phyloP scores from a whole-genome alignment of 1,140 invertebrate species.

The Triops longicaudatus region DNA sequence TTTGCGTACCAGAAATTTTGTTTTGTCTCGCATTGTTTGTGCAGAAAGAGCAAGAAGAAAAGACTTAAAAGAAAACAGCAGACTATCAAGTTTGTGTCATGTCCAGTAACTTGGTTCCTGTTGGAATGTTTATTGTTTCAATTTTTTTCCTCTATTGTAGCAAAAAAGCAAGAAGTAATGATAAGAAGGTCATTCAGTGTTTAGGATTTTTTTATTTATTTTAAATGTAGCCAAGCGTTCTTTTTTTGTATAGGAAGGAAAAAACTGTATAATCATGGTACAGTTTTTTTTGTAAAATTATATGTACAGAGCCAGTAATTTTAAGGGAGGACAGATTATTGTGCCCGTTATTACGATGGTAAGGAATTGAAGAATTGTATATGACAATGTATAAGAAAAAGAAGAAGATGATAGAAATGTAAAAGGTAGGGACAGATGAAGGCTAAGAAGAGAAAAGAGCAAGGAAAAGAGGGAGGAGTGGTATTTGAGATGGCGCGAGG shows the following conservation, averaged over 20 bases:
- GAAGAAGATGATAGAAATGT: neutral
- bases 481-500: neutral
- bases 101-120: constrained; percentile 14
- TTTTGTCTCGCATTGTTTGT: neutral
- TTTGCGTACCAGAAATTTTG: neutral
- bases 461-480: neutral
- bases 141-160: neutral
- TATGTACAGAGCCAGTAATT: constrained; percentile 3
- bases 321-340: neutral
- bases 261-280: neutral
- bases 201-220: neutral
- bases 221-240: neutral
- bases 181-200: neutral
- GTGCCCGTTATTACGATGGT: neutral
- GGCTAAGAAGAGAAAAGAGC: neutral
- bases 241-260: neutral
- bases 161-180: neutral
- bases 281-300: constrained; percentile 9
- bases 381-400: neutral
- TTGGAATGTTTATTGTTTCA: constrained; percentile 12
- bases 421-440: neutral
- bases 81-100: constrained; percentile 11
- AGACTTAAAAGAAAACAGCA: neutral
- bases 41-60: neutral
- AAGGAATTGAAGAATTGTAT: neutral